Evolutionary conservation across 2,797 vertebrate genomes (phyloP), one percentile per base, ranked within the genome.

Genomic region (Lacerta bilineata): DNA sequence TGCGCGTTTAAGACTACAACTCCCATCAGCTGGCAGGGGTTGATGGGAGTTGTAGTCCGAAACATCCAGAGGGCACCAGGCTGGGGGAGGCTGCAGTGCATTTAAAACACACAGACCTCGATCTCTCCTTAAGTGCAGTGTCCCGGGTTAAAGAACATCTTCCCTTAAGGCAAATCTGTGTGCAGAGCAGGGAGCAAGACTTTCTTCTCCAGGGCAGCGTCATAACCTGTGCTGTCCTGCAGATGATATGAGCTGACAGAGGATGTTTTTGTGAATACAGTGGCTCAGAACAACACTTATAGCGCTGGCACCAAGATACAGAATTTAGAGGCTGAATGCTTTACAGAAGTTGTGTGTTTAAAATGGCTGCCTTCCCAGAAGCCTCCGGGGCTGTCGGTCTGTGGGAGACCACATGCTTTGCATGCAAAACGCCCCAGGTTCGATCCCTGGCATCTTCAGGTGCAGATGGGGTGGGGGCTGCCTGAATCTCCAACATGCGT

Each of bases 31-130:
- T 36, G 13, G 20, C 1, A 33, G 71, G 71, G 36, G 71, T 33
- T 72, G 71, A 13, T 72, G 7, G 71, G 36, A 72, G 10, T 72
- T 72, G 71, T 36, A 13, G 29, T 72, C 69, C n/a, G 1, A 5
- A 33, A 9, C n/a, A 15, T 15, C n/a, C 33, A 20, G 29, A 72
- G n/a, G 29, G 5, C n/a, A 36, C 10, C n/a, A 33, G 69, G 11
- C 33, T 5, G 72, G n/a, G 66, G 91, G 94, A 87, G 72, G 23
- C 5, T 90, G 80, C 86, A 86, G 88, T 90, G 69, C 76, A 87
- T 90, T 96, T 91, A 41, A 59, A 82, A 76, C 15, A 69, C 89
- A 72, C 43, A 93, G 93, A 94, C 68, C 82, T 27, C n/a, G 1
- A 2, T 89, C 55, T 91, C 61, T 89, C 78, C 81, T 88, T 89